Conservation (phyloP, 2,797 vertebrate species). For the Megalops cyprinoides region DNA sequence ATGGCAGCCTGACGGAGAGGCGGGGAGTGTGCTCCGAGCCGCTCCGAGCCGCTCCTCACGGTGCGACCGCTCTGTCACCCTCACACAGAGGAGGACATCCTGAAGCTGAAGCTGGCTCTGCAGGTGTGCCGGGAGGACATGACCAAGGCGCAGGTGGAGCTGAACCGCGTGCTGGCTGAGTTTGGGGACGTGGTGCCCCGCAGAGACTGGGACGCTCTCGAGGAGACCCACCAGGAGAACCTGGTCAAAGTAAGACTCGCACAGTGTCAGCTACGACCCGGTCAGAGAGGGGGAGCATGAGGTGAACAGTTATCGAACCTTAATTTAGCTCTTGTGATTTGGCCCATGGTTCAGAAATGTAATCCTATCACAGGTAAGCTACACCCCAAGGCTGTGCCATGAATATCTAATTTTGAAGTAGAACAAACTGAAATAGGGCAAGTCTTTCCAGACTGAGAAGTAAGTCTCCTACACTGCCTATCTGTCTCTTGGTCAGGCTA, state of each 20-base stretch:
- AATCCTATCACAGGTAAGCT: no score
- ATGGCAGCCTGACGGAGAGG: no score
- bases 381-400: no score
- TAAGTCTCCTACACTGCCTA: no score
- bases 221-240: constrained; percentile 66
- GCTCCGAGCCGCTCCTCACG: neutral
- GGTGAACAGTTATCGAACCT: neutral
- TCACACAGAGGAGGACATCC: constrained; percentile 61
- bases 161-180: constrained; percentile 74
- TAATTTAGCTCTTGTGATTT: no score
- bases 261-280: neutral
- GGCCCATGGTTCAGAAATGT: no score
- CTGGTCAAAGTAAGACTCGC: constrained; percentile 68
- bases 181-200: constrained; percentile 81
- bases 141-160: constrained; percentile 74
- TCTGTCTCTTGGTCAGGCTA: no score
- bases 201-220: constrained; percentile 75
- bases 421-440: no score
- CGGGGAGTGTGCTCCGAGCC: neutral
- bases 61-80: neutral
- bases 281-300: no score
- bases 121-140: constrained; percentile 77
- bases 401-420: no score
- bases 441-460: no score
- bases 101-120: constrained; percentile 76